Evolutionary conservation across 2,113 vertebrate genomes (phyloP), one percentile per base, ranked within the genome.

Genomic region (Monopterus albus): DNA sequence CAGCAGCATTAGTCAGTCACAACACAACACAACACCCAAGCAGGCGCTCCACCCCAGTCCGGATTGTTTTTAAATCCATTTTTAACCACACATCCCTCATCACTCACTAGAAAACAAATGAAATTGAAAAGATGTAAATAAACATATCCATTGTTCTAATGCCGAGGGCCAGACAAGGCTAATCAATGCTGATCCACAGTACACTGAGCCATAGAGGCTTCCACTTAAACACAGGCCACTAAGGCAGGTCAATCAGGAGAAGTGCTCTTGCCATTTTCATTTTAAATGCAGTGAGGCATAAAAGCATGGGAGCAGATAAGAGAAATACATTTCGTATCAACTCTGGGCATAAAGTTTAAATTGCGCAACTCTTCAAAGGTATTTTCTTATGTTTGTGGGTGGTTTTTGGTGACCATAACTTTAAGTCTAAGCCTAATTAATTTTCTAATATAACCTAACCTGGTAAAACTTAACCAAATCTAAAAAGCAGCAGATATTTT

Each of bases 101-200:
- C 65, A 31, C 66, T 61, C 26, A 36, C 2, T 6, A 47, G 35
- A 63, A 61, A 78, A 55, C 49, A 53, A 64, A 72, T 40, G 25
- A 39, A 50, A 57, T 17, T 29, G 43, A 6, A 63, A 46, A 28
- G 71, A 25, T 59, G 46, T 42, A 79, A 75, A 82, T 71, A 75
- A 78, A 69, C 81, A 68, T 26, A 21, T 49, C 40, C 50, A 67
- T 73, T 81, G 69, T 65, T 68, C 51, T 47, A 52, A 40, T 42
- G 63, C 40, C 58, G 18, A 62, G 40, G 52, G 57, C 40, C 60
- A 39, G 45, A 39, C 23, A 59, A 53, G 78, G 46, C 36, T 42
- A 63, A 76, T 83, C 82, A 60, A 78, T 85, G 28, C 50, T 72
- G 63, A 73, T 73, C 60, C 35, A 49, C 35, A 23, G 18, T 57